A percentile compares a stretch with the other conserved stretches of the same genome.
These are phyloP conservation scores for Chelonoidis abingdonii DNA, from an alignment of 2,113 vertebrate genomes.

Conservation along the genomic window DNA sequence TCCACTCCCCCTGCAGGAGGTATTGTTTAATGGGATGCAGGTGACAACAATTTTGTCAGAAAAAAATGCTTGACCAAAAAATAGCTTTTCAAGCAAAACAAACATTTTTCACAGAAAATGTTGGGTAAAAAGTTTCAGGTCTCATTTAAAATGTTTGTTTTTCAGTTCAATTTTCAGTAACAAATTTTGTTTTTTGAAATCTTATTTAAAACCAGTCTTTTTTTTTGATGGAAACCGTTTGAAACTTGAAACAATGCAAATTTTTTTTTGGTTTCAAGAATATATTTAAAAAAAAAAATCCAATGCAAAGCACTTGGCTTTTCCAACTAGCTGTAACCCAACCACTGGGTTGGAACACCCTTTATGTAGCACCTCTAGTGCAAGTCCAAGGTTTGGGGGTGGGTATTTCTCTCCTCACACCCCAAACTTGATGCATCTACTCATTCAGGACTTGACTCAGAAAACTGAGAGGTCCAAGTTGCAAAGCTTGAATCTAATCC, in stretches of 20 bases:
- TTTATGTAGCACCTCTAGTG: background rate
- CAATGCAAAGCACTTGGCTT: background rate
- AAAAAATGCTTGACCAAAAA: background rate
- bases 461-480: background rate
- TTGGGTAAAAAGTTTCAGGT: background rate
- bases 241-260: slow-evolving; percentile 5
- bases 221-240: background rate
- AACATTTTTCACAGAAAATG: background rate
- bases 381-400: background rate
- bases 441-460: background rate
- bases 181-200: background rate
- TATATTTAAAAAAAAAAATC: background rate
- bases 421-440: background rate
- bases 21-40: background rate
- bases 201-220: background rate
- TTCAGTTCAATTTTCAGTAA: background rate
- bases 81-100: background rate
- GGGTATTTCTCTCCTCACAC: background rate
- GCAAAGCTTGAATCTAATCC: rapidly evolving
- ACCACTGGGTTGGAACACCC: background rate
- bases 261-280: background rate
- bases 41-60: too few relatives aligned
- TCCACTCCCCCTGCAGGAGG: background rate
- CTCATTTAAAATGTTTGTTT: background rate
- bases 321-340: background rate